A percentile compares a stretch with the other conserved stretches of the same genome.
These are phyloP conservation scores for Branchipolynoe longqiensis DNA, from an alignment of 2,888 invertebrate genomes.

Conservation along the genomic window DNA sequence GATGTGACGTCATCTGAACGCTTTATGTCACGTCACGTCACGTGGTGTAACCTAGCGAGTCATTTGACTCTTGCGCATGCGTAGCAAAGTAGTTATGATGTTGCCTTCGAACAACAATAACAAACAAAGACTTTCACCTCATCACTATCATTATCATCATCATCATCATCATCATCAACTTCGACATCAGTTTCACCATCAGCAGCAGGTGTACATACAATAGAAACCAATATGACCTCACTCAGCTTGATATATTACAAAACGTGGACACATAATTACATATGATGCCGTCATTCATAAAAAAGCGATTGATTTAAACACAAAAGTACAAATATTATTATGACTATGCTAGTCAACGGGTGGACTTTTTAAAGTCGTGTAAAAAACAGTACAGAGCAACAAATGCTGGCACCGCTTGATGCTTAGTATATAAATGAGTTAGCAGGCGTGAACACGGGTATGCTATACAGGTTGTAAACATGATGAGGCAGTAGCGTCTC, in stretches of 20 bases:
- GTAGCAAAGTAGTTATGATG: conserved; percentile 11
- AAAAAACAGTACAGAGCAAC: conserved; percentile 16
- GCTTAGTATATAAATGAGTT: too few relatives aligned
- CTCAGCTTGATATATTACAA: conserved; percentile 12
- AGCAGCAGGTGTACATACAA: too few relatives aligned
- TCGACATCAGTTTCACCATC: neutral
- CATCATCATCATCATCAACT: conserved; percentile 17
- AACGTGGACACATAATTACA: too few relatives aligned
- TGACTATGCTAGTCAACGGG: too few relatives aligned
- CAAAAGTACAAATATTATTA: conserved; percentile 45
- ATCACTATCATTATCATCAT: too few relatives aligned
- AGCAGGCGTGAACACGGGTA: neutral
- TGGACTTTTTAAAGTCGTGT: conserved; percentile 43
- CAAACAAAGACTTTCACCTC: too few relatives aligned
- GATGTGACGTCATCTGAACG: too few relatives aligned
- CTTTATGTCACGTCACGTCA: neutral
- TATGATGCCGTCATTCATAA: too few relatives aligned
- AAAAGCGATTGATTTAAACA: too few relatives aligned
- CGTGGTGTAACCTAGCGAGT: too few relatives aligned
- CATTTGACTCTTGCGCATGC: neutral
- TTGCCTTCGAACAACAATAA: conserved; percentile 30
- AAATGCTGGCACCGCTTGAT: conserved; percentile 50
- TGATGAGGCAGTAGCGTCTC: too few relatives aligned
- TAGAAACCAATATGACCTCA: neutral
- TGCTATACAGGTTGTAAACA: too few relatives aligned